These are phyloP conservation scores for Nesometra sesokonis DNA, from an alignment of 35 echinoderm and acorn worm genomes.

Conservation along the genomic window DNA sequence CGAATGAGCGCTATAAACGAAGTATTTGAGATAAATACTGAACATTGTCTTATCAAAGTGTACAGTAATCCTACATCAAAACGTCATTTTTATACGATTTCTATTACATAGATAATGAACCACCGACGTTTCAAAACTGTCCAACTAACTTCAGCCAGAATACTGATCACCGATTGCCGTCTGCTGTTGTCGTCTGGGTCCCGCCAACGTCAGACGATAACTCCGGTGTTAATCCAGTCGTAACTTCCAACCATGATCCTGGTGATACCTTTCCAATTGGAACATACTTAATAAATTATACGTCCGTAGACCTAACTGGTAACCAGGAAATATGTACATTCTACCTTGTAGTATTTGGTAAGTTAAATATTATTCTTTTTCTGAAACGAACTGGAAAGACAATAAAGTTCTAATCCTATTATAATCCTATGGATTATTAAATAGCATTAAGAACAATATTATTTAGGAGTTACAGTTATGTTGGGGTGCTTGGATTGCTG, in stretches of 20 bases:
- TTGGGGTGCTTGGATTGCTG: too few species aligned
- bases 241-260: background rate
- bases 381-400: too few species aligned
- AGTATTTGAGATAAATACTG: too few species aligned
- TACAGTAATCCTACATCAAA: too few species aligned
- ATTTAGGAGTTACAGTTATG: too few species aligned
- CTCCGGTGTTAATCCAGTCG: background rate
- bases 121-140: background rate
- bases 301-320: background rate
- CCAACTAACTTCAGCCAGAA: background rate
- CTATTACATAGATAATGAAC: background rate
- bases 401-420: too few species aligned
- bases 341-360: background rate
- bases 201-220: background rate
- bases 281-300: background rate
- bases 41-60: too few species aligned
- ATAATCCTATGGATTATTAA: too few species aligned
- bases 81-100: too few species aligned
- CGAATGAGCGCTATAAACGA: too few species aligned
- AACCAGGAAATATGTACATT: background rate
- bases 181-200: background rate
- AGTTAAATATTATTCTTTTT: background rate
- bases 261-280: background rate
- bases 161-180: background rate
- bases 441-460: too few species aligned